Conservation (phyloP, 2,888 invertebrate genomes). For the Seira sanloemensis region DNA sequence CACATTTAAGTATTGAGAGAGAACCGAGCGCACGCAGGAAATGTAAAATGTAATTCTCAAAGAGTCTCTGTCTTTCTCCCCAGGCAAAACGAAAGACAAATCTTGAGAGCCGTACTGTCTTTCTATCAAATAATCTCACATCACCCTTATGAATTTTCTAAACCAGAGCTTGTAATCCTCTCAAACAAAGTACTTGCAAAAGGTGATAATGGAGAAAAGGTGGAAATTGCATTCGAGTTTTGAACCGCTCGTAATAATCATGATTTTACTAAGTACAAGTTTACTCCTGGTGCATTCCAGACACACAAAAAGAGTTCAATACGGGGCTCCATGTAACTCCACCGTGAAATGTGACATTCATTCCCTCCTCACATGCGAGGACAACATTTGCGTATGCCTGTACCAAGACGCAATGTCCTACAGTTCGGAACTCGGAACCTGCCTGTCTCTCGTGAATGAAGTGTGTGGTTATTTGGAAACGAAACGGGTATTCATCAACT, state of each 20-base stretch:
- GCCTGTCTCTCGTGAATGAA: slow-evolving; percentile 40
- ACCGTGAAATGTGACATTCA: slow-evolving; percentile 46
- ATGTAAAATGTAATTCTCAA: not conserved
- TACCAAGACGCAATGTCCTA: slow-evolving; percentile 43
- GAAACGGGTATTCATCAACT: slow-evolving; percentile 46
- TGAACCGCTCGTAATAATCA: not conserved
- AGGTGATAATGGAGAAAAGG: not conserved
- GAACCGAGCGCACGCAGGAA: too few species aligned
- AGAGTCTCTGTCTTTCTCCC: too few species aligned
- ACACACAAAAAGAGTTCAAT: slow-evolving; percentile 18
- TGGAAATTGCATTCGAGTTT: not conserved
- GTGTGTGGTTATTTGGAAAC: slow-evolving; percentile 50
- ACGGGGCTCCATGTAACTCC: slow-evolving; percentile 40
- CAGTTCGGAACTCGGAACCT: slow-evolving; percentile 29
- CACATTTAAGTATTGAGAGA: not conserved
- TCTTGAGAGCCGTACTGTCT: not conserved
- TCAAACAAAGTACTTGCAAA: too few species aligned
- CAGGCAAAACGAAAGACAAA: too few species aligned
- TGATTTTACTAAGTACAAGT: not conserved
- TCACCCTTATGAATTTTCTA: too few species aligned
- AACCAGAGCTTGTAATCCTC: too few species aligned
- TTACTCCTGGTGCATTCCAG: not conserved
- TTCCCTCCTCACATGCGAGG: slow-evolving; percentile 36
- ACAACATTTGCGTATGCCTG: slow-evolving; percentile 34
- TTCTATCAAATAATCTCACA: not conserved